Percentiles rank a stretch among this genome's conserved stretches.
These are phyloP conservation scores for Neomorphus geoffroyi DNA, from an alignment of 2,797 vertebrate species.

Conservation along the genomic window DNA sequence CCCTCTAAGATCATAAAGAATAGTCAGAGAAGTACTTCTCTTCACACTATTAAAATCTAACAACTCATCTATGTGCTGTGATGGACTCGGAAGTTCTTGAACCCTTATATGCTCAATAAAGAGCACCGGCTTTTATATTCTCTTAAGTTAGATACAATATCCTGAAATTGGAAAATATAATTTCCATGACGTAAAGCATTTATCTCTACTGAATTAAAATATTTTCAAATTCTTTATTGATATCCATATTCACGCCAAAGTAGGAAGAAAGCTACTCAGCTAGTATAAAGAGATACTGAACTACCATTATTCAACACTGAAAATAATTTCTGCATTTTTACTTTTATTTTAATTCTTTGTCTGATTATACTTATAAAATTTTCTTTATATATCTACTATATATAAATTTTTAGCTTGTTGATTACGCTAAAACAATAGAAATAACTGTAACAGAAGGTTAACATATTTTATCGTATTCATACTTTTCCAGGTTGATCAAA, in stretches of 20 bases:
- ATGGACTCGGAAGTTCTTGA: not conserved
- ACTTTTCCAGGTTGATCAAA: not conserved
- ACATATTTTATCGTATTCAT: not conserved
- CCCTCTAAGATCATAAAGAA: not conserved
- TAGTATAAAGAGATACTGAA: not conserved
- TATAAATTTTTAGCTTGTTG: not conserved
- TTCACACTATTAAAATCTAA: not conserved
- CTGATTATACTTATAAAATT: not conserved
- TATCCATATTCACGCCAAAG: not conserved
- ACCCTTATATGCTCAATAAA: not conserved
- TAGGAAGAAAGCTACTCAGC: not conserved
- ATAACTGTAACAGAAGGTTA: not conserved
- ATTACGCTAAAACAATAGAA: not conserved
- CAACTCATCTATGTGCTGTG: not conserved
- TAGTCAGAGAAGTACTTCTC: not conserved
- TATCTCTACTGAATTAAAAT: not conserved
- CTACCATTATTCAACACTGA: not conserved
- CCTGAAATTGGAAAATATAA: not conserved
- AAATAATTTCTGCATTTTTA: not conserved
- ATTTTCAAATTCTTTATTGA: not conserved
- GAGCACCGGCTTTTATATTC: not conserved
- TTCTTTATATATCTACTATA: not conserved
- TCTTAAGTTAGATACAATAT: not conserved
- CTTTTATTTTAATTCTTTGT: not conserved
- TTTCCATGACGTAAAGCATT: not conserved